Conservation (phyloP, 1,140 invertebrate genomes). For the Pseudomyrmex sp. region DNA sequence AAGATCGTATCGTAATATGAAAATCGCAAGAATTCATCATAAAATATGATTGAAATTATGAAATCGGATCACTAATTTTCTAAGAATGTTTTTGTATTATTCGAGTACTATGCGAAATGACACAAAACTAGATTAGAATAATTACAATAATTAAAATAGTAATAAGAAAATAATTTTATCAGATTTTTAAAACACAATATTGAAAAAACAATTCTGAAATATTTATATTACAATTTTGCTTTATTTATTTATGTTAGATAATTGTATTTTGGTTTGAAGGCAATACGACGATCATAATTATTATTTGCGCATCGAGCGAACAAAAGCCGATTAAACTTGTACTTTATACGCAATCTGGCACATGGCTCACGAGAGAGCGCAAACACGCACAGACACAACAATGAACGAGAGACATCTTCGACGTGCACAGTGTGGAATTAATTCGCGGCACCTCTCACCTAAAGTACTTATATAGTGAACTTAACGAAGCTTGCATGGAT, state of each 20-base stretch:
- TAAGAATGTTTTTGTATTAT: not conserved
- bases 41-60: constrained; percentile 25
- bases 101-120: not conserved
- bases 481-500: constrained; percentile 50
- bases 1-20: not conserved
- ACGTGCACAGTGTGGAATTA: constrained; percentile 51
- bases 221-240: too few species aligned
- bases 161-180: too few species aligned
- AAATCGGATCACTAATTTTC: constrained; percentile 3
- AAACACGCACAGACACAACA: constrained; percentile 20
- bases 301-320: constrained; percentile 2
- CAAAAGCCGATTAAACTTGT: constrained; percentile 33
- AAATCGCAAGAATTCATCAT: constrained; percentile 12
- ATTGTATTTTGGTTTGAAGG: not conserved
- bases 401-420: constrained; percentile 37
- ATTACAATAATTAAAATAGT: too few species aligned
- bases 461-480: constrained; percentile 55
- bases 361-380: not conserved
- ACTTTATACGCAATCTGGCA: constrained; percentile 38
- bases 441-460: constrained; percentile 48
- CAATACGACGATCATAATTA: not conserved
- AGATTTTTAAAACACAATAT: too few species aligned
- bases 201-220: too few species aligned
- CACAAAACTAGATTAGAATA: not conserved
- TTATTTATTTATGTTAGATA: not conserved